Conservation (phyloP, 2,797 vertebrate species). For the Phoxinus dragarum region DNA sequence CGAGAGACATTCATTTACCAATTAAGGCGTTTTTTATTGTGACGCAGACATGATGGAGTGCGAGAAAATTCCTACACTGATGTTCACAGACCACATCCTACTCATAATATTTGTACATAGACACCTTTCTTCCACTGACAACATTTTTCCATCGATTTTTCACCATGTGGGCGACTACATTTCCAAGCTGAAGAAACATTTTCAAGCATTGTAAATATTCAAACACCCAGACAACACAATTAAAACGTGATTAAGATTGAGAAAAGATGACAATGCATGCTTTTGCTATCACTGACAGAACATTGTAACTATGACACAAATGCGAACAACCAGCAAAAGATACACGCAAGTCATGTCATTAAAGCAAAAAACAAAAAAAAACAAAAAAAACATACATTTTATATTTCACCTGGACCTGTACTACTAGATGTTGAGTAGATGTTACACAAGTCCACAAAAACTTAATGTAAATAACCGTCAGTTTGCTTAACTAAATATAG, state of each 20-base stretch:
- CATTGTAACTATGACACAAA: slow-evolving; percentile 10
- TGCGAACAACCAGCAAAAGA: neutral
- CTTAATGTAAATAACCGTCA: neutral
- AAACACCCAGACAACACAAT: slow-evolving; percentile 7
- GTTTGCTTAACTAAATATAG: neutral
- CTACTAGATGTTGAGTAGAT: slow-evolving; percentile 4
- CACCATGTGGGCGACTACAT: slow-evolving; percentile 58
- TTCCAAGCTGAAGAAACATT: slow-evolving; percentile 53
- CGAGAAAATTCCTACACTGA: slow-evolving; percentile 17
- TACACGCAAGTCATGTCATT: neutral
- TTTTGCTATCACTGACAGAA: neutral
- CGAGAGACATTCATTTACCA: slow-evolving; percentile 31
- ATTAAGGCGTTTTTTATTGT: slow-evolving; percentile 17
- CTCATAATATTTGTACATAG: slow-evolving; percentile 46
- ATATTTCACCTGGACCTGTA: neutral
- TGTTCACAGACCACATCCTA: slow-evolving; percentile 41
- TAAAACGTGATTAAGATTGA: slow-evolving; percentile 42
- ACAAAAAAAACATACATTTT: neutral
- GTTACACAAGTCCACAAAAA: slow-evolving; percentile 13
- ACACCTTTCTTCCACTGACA: slow-evolving; percentile 49
- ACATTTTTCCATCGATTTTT: slow-evolving; percentile 37
- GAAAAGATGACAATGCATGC: neutral
- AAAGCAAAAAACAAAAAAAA: neutral
- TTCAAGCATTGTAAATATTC: slow-evolving; percentile 56
- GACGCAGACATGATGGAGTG: slow-evolving; percentile 2